A percentile compares a stretch with the other conserved stretches of the same genome.
These are phyloP conservation scores for Copidosoma floridanum DNA, from an alignment of 1,140 invertebrate genomes.

Conservation along the genomic window DNA sequence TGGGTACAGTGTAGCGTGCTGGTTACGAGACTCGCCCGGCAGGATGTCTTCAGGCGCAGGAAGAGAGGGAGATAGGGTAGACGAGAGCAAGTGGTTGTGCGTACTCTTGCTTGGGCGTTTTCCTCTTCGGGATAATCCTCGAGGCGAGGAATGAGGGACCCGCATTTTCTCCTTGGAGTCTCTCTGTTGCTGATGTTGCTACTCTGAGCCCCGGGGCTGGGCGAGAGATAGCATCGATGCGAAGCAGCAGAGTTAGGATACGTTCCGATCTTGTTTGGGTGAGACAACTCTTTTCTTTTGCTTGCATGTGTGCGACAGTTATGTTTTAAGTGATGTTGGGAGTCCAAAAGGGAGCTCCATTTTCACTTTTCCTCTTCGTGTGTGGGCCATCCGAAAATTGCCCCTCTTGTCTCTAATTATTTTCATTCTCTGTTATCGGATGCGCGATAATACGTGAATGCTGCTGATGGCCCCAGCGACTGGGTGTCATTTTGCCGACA, in stretches of 20 bases:
- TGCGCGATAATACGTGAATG: conserved; percentile 13
- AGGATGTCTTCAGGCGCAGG: too few species aligned
- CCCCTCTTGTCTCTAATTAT: conserved; percentile 28
- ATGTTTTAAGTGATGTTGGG: too few species aligned
- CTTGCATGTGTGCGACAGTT: not conserved
- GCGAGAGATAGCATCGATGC: conserved; percentile 29
- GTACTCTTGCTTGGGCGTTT: too few species aligned
- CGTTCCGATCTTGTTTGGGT: not conserved
- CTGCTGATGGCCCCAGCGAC: not conserved
- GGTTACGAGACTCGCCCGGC: too few species aligned
- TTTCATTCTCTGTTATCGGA: conserved; percentile 28
- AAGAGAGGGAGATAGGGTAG: conserved; percentile 20
- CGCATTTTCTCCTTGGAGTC: too few species aligned
- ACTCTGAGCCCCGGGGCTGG: conserved; percentile 11
- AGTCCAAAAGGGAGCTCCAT: too few species aligned
- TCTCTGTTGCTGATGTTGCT: too few species aligned
- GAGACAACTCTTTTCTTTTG: conserved; percentile 13
- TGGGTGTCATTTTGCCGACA: too few species aligned
- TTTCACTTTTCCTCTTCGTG: too few species aligned
- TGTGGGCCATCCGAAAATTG: too few species aligned
- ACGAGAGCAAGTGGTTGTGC: conserved; percentile 50
- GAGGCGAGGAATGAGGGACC: conserved; percentile 2
- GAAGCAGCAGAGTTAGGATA: too few species aligned
- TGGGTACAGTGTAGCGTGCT: too few species aligned
- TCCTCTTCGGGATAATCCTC: conserved; percentile 19